Conservation (phyloP, 2,113 vertebrate species). For the Callopanchax toddi region DNA sequence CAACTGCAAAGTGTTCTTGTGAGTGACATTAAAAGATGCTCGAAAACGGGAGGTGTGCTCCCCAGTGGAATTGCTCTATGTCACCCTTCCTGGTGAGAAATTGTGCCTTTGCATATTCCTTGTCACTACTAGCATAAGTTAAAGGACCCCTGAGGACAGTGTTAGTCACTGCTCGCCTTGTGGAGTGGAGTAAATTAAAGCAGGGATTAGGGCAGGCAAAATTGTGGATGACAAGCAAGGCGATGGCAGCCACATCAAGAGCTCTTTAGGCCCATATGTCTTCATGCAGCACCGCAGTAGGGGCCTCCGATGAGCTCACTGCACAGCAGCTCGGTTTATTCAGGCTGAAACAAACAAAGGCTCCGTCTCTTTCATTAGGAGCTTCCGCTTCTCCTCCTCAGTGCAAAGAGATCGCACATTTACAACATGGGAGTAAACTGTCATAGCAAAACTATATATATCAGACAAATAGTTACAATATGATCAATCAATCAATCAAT, state of each 20-base stretch:
- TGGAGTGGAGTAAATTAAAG: conserved; percentile 96
- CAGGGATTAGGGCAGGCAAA: conserved; percentile 89
- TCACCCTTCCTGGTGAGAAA: conserved; percentile 94
- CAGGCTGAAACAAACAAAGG: conserved; percentile 46
- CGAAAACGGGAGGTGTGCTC: conserved; percentile 83
- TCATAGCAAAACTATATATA: neutral
- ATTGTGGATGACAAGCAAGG: conserved; percentile 93
- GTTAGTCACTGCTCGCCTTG: conserved; percentile 86
- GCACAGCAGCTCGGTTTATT: conserved; percentile 64
- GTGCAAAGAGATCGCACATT: neutral
- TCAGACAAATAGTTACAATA: no score
- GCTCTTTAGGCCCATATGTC: conserved; percentile 89
- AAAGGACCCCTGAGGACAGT: conserved; percentile 92
- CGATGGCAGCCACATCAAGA: conserved; percentile 81
- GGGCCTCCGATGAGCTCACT: conserved; percentile 69
- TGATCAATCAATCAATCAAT: neutral
- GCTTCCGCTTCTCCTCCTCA: neutral
- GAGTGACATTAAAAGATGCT: conserved; percentile 84
- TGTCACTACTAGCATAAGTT: conserved; percentile 91
- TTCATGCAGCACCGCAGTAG: conserved; percentile 79
- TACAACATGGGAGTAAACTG: neutral
- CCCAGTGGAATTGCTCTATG: conserved; percentile 87
- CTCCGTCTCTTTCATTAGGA: conserved; percentile 3
- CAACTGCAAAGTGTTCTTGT: conserved; percentile 84
- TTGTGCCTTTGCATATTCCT: conserved; percentile 93